Evolutionary conservation across 2,113 vertebrate genomes (phyloP), one percentile per base, ranked within the genome.

Genomic region (Oncorhynchus mykiss): DNA sequence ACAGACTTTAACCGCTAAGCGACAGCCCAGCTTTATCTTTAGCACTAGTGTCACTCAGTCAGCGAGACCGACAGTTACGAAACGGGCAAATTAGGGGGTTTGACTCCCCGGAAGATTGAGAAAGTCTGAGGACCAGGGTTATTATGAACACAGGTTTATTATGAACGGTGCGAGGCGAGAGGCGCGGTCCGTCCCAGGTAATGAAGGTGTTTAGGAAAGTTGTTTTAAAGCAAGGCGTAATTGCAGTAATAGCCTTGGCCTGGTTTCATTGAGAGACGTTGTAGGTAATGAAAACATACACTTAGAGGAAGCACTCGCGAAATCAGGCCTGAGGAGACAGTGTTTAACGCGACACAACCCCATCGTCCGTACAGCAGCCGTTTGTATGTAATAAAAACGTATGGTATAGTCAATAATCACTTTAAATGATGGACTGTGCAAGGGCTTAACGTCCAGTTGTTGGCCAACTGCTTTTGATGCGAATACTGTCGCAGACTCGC

Each of bases 121-220:
- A 78, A 71, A 82, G 84, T 86, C 86, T 89, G 84, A 45, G 9
- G 9, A 9, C 79, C 82, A 39, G 76, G 82, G 85, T 80, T 91
- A 89, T 91, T 90, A 81, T 81, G 80, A 71, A 3, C 85, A 6
- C 34, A 34, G 34, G 6, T 34, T 34, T 34, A 34, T 34, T 89
- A 81, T 81, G 80, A 73, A 3, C 86, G 81, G 88, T 86, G 85
- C 87, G 82, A 39, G 34, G 84, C 87, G 81, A 92, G 92, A 92
- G 89, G 74, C 22, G 73, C 24, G 85, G 88, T 88, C 89, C 83
- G 73, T 88, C 90, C 86, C 89, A 92, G 90, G 92, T 92, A 92
- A 92, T 92, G 88, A 93, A 78, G 88, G 86, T 87, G 87, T 92
- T 93, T 92, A 93, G 85, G 80, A 80, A 81, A 83, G 84, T 87